A percentile compares a stretch with the other conserved stretches of the same genome.
These are phyloP conservation scores for Taeniopygia guttata DNA, from an alignment of 2,797 vertebrate genomes.

Conservation along the genomic window DNA sequence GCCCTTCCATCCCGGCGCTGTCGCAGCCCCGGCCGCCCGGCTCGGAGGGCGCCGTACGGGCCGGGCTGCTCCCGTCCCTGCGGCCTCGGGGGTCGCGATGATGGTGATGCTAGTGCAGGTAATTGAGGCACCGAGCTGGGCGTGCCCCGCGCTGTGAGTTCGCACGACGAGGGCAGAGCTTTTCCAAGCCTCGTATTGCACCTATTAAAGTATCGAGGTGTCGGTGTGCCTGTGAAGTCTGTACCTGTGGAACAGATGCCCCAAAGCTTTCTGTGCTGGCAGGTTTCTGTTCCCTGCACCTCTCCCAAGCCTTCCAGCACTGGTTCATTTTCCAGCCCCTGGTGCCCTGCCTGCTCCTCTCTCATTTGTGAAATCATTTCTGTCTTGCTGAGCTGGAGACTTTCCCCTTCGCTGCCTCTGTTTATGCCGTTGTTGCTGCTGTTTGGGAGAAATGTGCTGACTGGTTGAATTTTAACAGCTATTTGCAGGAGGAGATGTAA, in stretches of 20 bases:
- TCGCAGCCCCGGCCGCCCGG: not conserved
- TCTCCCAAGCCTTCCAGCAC: rapidly evolving
- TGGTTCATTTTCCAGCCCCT: not conserved
- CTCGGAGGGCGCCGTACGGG: not conserved
- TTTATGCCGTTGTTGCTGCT: conserved; percentile 56
- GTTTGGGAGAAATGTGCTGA: conserved; percentile 72
- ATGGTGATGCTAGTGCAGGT: rapidly evolving
- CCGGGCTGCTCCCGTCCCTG: not conserved
- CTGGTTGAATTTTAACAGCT: conserved; percentile 61
- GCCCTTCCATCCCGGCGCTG: rapidly evolving
- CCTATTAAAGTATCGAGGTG: rapidly evolving
- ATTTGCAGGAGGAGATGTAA: conserved; percentile 51
- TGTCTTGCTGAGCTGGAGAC: conserved; percentile 70
- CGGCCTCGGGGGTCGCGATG: not conserved
- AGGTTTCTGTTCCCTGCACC: not conserved
- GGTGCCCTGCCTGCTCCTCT: conserved; percentile 8
- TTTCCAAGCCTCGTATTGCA: rapidly evolving
- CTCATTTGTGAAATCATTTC: conserved; percentile 42
- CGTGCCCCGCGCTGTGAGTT: rapidly evolving
- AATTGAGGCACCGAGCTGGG: rapidly evolving
- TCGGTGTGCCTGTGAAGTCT: rapidly evolving
- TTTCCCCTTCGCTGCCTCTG: conserved; percentile 62
- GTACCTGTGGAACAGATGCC: rapidly evolving
- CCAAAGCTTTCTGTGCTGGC: not conserved
- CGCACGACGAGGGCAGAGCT: rapidly evolving